Conservation (phyloP, 2,797 vertebrate species). For the Vespertilio murinus region DNA sequence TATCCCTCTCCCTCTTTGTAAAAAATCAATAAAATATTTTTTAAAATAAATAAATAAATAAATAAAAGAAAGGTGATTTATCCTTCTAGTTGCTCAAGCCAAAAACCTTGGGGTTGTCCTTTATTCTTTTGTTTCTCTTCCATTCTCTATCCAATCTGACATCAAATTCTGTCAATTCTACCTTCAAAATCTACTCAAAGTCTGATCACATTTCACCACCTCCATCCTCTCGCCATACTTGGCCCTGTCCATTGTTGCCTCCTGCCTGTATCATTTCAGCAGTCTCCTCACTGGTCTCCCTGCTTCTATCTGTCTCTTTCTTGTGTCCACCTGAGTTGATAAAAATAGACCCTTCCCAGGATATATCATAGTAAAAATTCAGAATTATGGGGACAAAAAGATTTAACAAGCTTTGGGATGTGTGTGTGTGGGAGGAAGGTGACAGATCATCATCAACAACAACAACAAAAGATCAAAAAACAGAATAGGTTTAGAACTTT, state of each 20-base stretch:
- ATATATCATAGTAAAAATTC: neutral
- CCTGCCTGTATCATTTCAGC: neutral
- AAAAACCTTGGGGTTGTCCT: neutral
- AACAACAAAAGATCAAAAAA: neutral
- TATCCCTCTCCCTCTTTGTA: too few relatives aligned
- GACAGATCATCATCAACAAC: neutral
- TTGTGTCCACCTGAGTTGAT: neutral
- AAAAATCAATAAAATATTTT: too few relatives aligned
- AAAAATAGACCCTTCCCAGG: neutral
- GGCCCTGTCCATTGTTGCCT: neutral
- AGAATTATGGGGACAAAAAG: neutral
- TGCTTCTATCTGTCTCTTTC: too few relatives aligned
- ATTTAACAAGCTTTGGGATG: neutral
- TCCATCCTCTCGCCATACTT: neutral
- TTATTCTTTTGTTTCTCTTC: neutral
- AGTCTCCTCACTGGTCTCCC: neutral
- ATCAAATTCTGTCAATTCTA: neutral
- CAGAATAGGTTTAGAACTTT: neutral
- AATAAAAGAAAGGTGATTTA: too few relatives aligned
- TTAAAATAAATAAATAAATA: too few relatives aligned
- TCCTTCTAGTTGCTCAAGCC: neutral
- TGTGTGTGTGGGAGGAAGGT: neutral
- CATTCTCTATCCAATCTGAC: neutral
- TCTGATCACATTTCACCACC: neutral
- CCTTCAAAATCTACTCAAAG: neutral